These are phyloP conservation scores for Agapornis canus DNA, from an alignment of 2,797 vertebrate genomes.

Conservation along the genomic window DNA sequence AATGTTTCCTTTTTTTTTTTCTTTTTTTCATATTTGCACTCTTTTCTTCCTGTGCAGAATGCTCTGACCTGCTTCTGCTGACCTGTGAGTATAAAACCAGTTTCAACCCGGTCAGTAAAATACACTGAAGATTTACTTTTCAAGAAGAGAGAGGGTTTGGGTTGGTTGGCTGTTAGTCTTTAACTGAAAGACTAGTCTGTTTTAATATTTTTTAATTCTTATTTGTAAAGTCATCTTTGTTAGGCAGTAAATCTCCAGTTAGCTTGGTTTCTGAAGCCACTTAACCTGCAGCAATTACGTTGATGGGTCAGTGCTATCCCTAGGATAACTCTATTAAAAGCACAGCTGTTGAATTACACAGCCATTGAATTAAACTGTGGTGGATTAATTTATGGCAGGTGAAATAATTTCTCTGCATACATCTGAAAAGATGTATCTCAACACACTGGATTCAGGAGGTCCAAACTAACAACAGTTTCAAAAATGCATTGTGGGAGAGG, in stretches of 20 bases:
- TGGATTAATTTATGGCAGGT: background rate
- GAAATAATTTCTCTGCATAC: background rate
- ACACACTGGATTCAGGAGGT: background rate
- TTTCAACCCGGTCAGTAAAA: background rate
- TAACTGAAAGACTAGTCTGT: background rate
- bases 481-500: background rate
- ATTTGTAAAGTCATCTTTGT: background rate
- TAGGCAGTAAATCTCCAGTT: background rate
- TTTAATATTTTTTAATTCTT: background rate
- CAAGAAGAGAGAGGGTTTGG: fast-evolving
- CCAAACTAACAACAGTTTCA: background rate
- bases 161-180: background rate
- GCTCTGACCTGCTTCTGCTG: background rate
- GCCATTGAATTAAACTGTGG: background rate
- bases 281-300: background rate
- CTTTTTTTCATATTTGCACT: background rate
- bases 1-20: background rate
- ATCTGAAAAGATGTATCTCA: background rate
- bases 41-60: background rate
- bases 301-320: background rate
- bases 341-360: fast-evolving
- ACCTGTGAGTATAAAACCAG: background rate
- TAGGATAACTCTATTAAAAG: background rate
- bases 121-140: background rate
- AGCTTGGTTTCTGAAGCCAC: background rate